Base-by-base conservation (phyloP, 2,888 invertebrate genomes). In the Scaptomyza cyrtandrae region DNA sequence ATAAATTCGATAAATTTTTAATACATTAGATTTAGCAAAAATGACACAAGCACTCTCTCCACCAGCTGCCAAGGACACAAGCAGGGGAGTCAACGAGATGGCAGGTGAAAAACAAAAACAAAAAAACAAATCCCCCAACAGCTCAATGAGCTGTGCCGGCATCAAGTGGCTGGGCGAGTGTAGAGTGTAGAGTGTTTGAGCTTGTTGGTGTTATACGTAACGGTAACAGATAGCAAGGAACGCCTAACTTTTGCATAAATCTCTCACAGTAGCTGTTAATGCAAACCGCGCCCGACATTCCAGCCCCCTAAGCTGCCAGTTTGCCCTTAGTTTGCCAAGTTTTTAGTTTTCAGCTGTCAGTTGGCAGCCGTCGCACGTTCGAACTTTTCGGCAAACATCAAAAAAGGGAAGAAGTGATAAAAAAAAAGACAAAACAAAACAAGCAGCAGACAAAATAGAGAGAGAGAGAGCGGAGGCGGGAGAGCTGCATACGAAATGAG, bases 1-100 rank as follows among this genome's bases (percentile, higher is more conserved):
- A 83, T 84, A 86, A 84, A 83, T 86, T 84, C 86, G 72, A 83
- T 83, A 81, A 67, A 83, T 83, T 71, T 83, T 83, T 86, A 83
- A 86, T 83, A 77, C 75, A 63, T 72, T 62, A 77, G 81, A 80
- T 62, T 68, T 76, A 52, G 68, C 71, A 78, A 80, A 78, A 86
- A 76, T 76, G 79, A 58, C 71, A 78, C 39, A 31, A 43, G 29
- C 63, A 64, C 45, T 53, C 58, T 1, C 35, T 2, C 27, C 43
- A 31, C 45, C n/a, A 50, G 50, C 37, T 50, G 39, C 39, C 67
- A 65, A 53, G 57, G 64, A 59, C 62, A 62, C 1, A 54, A 43
- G 53, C 61, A 46, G 54, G 10, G 13, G 19, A 10, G 6, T 7
- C 5, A 6, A 33, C 33, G 33, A 13, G 24, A n/a, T 5, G 62